Evolutionary conservation across 2,113 vertebrate genomes (phyloP).

Genomic region (Aviceda subcristata): DNA sequence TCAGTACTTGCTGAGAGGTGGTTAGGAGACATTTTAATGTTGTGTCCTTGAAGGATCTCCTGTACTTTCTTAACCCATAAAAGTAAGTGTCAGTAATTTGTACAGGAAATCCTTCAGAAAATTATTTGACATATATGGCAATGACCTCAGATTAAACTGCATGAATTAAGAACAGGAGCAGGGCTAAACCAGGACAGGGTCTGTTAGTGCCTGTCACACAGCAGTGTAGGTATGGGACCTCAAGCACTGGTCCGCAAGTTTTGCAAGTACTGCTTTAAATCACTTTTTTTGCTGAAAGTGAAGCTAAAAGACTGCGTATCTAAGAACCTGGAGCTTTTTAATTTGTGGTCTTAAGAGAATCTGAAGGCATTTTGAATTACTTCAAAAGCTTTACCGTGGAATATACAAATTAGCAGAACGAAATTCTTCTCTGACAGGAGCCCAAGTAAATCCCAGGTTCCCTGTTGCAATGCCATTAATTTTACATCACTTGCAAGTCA

Average conservation of each 20-base stretch:
- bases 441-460: neutral
- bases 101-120: neutral
- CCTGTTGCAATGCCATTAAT: neutral
- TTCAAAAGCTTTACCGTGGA: neutral
- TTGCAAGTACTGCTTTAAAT: neutral
- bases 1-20: neutral
- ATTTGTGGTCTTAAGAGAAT: neutral
- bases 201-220: neutral
- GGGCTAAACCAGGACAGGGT: neutral
- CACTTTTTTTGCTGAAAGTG: neutral
- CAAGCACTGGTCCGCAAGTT: rapidly evolving
- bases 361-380: neutral
- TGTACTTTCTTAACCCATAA: neutral
- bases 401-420: neutral
- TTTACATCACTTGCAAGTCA: neutral
- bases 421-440: neutral
- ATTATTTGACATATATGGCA: neutral
- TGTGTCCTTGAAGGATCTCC: neutral
- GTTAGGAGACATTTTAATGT: neutral
- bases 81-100: neutral
- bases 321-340: neutral
- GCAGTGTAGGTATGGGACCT: neutral
- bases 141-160: neutral
- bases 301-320: neutral
- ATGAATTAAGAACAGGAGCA: neutral